Evolutionary conservation across 2,888 invertebrate species (phyloP).

Genomic region (Saturnia japonica): DNA sequence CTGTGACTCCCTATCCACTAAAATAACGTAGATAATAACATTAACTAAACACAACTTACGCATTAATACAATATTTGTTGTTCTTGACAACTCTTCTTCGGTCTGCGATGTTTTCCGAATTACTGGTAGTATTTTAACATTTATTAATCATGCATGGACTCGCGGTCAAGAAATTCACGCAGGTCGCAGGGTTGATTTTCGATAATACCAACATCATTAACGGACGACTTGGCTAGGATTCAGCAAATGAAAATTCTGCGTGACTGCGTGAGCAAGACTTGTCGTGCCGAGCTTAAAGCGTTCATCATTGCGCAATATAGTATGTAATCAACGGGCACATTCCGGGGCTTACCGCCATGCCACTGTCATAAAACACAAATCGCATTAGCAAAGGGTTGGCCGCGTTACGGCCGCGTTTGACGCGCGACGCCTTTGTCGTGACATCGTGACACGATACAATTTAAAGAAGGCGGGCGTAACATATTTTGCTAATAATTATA

Average conservation of each 20-base stretch:
- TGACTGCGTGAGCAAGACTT: neutral
- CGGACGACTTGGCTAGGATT: neutral
- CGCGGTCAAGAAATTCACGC: neutral
- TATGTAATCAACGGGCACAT: constrained; percentile 48
- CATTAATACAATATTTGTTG: no score
- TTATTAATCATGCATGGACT: no score
- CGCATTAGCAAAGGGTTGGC: constrained; percentile 75
- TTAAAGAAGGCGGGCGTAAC: neutral
- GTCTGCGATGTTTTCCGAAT: no score
- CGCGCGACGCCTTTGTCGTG: constrained; percentile 46
- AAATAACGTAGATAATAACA: no score
- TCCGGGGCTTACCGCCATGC: constrained; percentile 36
- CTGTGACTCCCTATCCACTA: no score
- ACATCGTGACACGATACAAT: constrained; percentile 27
- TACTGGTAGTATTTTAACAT: no score
- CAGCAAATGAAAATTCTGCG: neutral
- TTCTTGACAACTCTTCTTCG: no score
- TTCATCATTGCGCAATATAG: constrained; percentile 42
- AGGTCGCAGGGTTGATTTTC: neutral
- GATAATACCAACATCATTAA: neutral
- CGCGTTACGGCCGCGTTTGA: constrained; percentile 52
- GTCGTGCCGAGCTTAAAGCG: neutral
- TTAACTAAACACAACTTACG: no score
- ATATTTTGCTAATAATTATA: constrained; percentile 15
- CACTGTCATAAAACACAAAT: constrained; percentile 69